These are phyloP conservation scores for Epirrita christyi DNA, from an alignment of 2,888 invertebrate genomes.

Conservation along the genomic window DNA sequence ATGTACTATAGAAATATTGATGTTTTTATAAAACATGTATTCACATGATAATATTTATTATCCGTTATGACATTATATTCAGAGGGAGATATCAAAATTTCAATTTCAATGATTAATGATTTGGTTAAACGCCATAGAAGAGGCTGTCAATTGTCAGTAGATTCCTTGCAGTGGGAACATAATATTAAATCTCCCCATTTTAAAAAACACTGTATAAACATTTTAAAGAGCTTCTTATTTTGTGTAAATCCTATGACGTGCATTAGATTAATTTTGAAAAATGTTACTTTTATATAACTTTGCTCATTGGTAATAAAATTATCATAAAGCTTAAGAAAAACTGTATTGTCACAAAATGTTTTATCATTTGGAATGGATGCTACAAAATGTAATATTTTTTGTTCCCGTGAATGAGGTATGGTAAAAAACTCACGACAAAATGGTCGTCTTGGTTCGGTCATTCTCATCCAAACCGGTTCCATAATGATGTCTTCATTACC, in stretches of 20 bases:
- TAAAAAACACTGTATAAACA: constrained; percentile 62
- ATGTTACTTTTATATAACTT: constrained; percentile 42
- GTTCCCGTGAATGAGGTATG: constrained; percentile 19
- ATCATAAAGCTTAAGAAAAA: not conserved
- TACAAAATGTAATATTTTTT: constrained; percentile 14
- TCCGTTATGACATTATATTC: constrained; percentile 23
- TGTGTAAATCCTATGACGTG: constrained; percentile 54
- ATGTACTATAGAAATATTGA: not conserved
- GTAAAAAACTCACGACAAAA: constrained; percentile 28
- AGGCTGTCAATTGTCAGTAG: constrained; percentile 73
- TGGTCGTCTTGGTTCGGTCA: constrained; percentile 49
- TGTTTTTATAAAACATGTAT: constrained; percentile 6
- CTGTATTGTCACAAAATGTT: not conserved
- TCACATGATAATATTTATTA: constrained; percentile 8
- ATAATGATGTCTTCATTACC: constrained; percentile 79
- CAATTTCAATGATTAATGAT: constrained; percentile 80
- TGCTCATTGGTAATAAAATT: not conserved
- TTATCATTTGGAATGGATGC: too few species aligned
- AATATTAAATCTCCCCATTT: constrained; percentile 62
- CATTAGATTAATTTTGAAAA: constrained; percentile 44
- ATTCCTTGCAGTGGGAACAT: constrained; percentile 60
- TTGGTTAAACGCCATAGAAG: constrained; percentile 63
- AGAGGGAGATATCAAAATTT: constrained; percentile 51
- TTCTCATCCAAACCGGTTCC: constrained; percentile 69
- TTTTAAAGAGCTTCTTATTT: constrained; percentile 54